Evolutionary conservation across 1,140 invertebrate genomes (phyloP).

Genomic region (Leptonema lineaticorne): DNA sequence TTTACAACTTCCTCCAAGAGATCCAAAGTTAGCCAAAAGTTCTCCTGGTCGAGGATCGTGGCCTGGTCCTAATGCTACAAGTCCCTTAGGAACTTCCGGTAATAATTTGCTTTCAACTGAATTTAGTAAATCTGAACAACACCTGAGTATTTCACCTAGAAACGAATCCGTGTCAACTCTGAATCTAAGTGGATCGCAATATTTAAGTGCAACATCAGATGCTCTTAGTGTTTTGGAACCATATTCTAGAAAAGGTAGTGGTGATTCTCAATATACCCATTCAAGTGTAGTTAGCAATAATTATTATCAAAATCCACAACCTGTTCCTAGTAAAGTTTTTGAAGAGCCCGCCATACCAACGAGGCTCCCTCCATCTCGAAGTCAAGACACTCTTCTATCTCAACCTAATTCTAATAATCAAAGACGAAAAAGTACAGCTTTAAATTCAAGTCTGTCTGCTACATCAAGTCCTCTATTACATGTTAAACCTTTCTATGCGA

Average conservation of each 20-base stretch:
- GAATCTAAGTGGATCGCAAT: slow-evolving; percentile 56
- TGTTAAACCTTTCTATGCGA: slow-evolving; percentile 60
- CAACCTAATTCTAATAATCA: slow-evolving; percentile 57
- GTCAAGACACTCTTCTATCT: slow-evolving; percentile 70
- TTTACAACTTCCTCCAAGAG: slow-evolving; percentile 69
- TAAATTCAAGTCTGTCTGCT: slow-evolving; percentile 60
- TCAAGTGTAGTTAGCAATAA: slow-evolving; percentile 55
- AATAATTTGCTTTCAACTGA: slow-evolving; percentile 63
- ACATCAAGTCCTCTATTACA: slow-evolving; percentile 67
- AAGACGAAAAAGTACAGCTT: slow-evolving; percentile 55
- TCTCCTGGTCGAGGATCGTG: slow-evolving; percentile 76
- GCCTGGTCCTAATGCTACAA: slow-evolving; percentile 66
- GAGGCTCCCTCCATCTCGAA: slow-evolving; percentile 70
- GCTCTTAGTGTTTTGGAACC: slow-evolving; percentile 48
- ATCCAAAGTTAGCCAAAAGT: slow-evolving; percentile 73
- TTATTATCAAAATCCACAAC: slow-evolving; percentile 51
- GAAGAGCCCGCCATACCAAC: slow-evolving; percentile 25
- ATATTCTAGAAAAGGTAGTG: slow-evolving; percentile 63
- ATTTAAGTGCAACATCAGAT: slow-evolving; percentile 50
- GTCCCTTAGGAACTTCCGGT: slow-evolving; percentile 57
- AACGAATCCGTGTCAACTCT: slow-evolving; percentile 53
- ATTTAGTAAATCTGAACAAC: slow-evolving; percentile 82
- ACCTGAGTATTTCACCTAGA: slow-evolving; percentile 60
- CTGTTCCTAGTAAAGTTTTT: slow-evolving; percentile 44
- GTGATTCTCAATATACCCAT: slow-evolving; percentile 58